Evolutionary conservation across 2,113 vertebrate species (phyloP).

Genomic region (Microtus richardsoni): DNA sequence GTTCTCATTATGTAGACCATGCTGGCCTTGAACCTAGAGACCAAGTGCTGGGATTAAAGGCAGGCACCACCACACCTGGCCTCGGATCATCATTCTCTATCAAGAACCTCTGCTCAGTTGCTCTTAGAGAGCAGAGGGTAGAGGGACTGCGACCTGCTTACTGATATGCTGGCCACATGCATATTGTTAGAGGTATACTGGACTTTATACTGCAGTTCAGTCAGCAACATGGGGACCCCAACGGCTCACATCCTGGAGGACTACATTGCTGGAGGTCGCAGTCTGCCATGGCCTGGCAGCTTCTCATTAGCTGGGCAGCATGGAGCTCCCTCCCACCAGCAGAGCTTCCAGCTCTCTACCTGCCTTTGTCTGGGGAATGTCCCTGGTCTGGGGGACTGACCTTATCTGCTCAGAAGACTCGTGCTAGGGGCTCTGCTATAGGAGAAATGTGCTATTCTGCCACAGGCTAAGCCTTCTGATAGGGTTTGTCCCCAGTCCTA

Average conservation of each 20-base stretch:
- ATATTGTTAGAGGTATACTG: neutral
- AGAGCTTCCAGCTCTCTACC: neutral
- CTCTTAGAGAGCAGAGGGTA: neutral
- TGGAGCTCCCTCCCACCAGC: neutral
- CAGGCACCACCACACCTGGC: neutral
- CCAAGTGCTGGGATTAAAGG: neutral
- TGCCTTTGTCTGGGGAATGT: neutral
- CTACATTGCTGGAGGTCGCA: neutral
- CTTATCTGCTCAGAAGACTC: neutral
- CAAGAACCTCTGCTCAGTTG: constrained; percentile 9
- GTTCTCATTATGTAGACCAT: neutral
- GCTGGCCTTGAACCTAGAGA: neutral
- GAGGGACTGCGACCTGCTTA: neutral
- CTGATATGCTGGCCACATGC: neutral
- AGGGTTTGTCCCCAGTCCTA: neutral
- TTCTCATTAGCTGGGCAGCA: neutral
- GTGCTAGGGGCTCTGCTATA: no score
- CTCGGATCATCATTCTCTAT: neutral
- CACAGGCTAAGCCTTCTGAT: no score
- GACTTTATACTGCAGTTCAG: neutral
- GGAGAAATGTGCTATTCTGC: no score
- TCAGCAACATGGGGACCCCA: neutral
- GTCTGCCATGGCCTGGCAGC: neutral
- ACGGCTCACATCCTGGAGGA: neutral
- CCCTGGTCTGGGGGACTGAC: no score